Base-by-base conservation (phyloP, 2,888 invertebrate species). In the Cosmia pyralina region DNA sequence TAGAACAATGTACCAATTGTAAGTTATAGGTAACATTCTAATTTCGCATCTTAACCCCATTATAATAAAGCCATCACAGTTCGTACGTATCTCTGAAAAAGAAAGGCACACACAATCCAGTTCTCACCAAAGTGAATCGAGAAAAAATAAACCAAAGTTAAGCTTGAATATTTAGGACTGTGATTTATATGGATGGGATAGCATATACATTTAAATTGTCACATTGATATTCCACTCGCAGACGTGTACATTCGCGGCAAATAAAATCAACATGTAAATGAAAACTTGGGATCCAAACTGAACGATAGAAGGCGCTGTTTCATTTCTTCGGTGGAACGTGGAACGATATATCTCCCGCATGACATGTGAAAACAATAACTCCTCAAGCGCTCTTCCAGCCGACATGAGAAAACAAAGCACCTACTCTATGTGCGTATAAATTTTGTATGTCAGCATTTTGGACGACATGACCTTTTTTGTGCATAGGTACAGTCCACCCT, bases 281-380 rank as follows among this genome's bases (percentile, higher is more conserved):
- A 86, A 86, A 86, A 83, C 69, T 85, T 69, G 72, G 81, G 72
- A 77, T 73, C 75, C 75, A 68, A 84, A 81, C 58, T 72, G 75
- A 62, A 55, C 64, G 72, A 71, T 79, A 81, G 79, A 84, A 79
- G 64, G 82, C 81, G 85, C 85, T 80, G 87, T 90, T 90, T 90
- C 89, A 90, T 92, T 90, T 90, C 88, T 90, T 90, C 82, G 87
- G 81, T 79, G 85, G 87, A 88, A 88, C 90, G 86, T 80, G 85
- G 87, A 88, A 88, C 91, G 86, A 93, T 93, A 93, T 92, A 92
- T 93, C 91, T 91, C 86, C 77, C 81, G 75, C 86, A 85, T 93
- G 93, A 92, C 93, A 91, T 81, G 89, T 77, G 91, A 93, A 93
- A 94, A 94, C 93, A 93, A 94, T 94, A 94, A 92, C 92, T 93